A percentile compares a stretch with the other conserved stretches of the same genome.
These are phyloP conservation scores for Eucidaris tribuloides DNA, from an alignment of 35 echinoderm and acorn worm genomes.

Conservation along the genomic window DNA sequence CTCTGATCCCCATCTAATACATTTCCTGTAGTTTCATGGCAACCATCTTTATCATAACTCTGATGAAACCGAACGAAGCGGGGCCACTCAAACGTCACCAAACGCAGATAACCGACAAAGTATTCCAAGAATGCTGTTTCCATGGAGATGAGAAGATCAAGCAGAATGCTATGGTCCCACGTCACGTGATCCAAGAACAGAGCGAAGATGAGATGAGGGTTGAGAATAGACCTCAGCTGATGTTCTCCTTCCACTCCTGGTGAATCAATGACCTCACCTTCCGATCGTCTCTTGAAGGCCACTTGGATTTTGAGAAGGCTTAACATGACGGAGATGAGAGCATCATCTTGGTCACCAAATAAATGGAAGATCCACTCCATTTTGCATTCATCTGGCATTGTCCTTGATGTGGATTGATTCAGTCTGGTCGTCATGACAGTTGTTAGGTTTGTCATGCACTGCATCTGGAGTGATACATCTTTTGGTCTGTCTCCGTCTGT, in stretches of 20 bases:
- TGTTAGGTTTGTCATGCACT: too few relatives aligned
- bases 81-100: constrained; percentile 13
- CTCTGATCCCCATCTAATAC: too few relatives aligned
- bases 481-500: too few relatives aligned
- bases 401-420: too few relatives aligned
- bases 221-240: not conserved
- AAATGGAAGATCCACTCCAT: constrained; percentile 53
- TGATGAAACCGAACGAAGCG: not conserved
- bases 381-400: too few relatives aligned
- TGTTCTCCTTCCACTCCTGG: not conserved
- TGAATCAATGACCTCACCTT: not conserved
- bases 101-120: constrained; percentile 41
- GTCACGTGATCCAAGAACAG: constrained; percentile 41
- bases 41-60: not conserved
- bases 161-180: constrained; percentile 48
- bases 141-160: constrained; percentile 65
- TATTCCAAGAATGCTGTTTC: constrained; percentile 60
- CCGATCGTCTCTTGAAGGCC: not conserved
- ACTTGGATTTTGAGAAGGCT: constrained; percentile 1
- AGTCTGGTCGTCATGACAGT: too few relatives aligned
- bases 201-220: constrained; percentile 50
- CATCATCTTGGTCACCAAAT: constrained; percentile 56
- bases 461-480: too few relatives aligned
- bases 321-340: constrained; percentile 23
- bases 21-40: too few relatives aligned